These are phyloP conservation scores for Clusia tigrina DNA, from an alignment of 2,888 invertebrate species.

Conservation along the genomic window DNA sequence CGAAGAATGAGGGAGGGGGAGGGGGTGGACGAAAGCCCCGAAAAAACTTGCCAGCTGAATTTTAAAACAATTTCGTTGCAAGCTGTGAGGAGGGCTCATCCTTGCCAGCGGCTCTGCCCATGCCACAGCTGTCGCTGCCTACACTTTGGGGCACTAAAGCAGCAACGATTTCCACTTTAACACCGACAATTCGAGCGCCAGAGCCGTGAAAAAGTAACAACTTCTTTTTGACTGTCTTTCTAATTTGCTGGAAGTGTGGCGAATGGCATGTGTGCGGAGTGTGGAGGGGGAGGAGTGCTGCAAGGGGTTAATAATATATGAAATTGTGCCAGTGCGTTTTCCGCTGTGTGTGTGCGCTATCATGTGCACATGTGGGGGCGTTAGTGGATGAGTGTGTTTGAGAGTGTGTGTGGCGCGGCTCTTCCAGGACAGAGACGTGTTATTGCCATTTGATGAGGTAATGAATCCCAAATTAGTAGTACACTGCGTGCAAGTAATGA, in stretches of 20 bases:
- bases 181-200: not conserved
- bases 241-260: not conserved
- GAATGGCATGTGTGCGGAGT: not conserved
- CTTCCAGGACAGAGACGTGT: no score
- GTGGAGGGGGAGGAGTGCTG: not conserved
- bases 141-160: not conserved
- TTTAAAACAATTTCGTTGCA: conserved; percentile 28
- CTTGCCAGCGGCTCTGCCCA: not conserved
- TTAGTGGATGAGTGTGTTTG: not conserved
- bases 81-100: not conserved
- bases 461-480: conserved; percentile 24
- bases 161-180: not conserved
- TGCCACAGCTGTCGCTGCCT: not conserved
- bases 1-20: not conserved
- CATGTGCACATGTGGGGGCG: not conserved
- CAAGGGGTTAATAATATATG: conserved; percentile 3
- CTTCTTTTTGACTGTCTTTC: not conserved
- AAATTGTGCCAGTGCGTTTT: not conserved
- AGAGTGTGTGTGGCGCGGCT: not conserved
- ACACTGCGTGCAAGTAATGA: conserved; percentile 1
- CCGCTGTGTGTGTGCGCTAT: not conserved
- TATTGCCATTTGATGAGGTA: conserved; percentile 27
- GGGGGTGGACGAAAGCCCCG: not conserved
- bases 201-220: not conserved
- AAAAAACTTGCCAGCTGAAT: conserved; percentile 24